Base-by-base conservation (phyloP, 2,113 vertebrate species). In the Todiramphus chloris region DNA sequence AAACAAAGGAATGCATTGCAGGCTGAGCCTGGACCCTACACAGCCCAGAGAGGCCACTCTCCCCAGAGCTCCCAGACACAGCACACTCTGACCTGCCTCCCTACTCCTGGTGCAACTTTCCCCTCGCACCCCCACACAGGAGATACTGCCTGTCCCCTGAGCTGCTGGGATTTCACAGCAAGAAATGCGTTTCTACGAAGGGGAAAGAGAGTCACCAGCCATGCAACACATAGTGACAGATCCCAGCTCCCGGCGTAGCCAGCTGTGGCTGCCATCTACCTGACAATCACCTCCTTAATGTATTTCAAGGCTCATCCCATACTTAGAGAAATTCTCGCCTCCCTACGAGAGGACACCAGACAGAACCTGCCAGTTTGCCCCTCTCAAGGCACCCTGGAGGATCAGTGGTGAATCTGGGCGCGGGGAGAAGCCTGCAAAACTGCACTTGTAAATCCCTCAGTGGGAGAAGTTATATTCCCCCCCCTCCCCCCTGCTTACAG, bases 401-500 rank as follows among this genome's bases (percentile, higher is more conserved):
- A 12, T 17, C 64, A 63, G 37, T 7, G 33, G 41, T 27, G 56
- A 83, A 62, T 16, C 39, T 0, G 0, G n/a, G 51, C 9, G 20
- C 84, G 21, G 86, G 64, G 37, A 67, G 35, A 62, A 60, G 5
- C 51, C 58, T 92, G 89, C 27, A 67, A 18, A 89, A 9, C 28
- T 9, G 55, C 48, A 21, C 15, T 27, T 19, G 48, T 46, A 53
- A 86, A 87, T 68, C 69, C 48, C 41, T 76, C 27, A 2, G 76
- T 4, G 13, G 37, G 14, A 92, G 56, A 72, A 90, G 78, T 43
- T 50, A 5, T 4, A 3, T 19, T 16, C 11, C 56, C 19, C 56
- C 93, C 93, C 69, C 58, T 43, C 72, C 66, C 64, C 64, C 56
- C 66, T 75, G 68, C 91, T 60, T 18, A 43, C 50, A 60, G 63